These are phyloP conservation scores for Dendrocincla tyrannina DNA, from an alignment of 2,797 vertebrate species.

Conservation along the genomic window DNA sequence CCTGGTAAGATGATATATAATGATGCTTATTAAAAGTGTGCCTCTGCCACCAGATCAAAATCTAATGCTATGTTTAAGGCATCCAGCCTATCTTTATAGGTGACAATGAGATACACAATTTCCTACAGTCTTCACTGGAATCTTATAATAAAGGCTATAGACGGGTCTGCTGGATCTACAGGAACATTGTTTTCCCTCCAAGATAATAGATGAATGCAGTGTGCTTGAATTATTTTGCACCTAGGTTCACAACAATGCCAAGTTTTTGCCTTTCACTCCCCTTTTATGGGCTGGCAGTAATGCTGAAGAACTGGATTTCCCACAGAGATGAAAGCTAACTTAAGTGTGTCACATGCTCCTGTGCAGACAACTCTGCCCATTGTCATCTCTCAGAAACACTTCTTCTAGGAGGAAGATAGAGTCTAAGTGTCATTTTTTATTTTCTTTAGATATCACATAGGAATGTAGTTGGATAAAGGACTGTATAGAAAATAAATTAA, in stretches of 20 bases:
- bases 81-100: not conserved
- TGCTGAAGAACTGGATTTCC: not conserved
- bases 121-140: not conserved
- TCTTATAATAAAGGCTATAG: not conserved
- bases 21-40: not conserved
- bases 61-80: not conserved
- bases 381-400: not conserved
- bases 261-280: not conserved
- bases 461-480: not conserved
- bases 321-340: not conserved
- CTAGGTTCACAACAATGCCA: not conserved
- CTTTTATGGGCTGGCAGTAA: not conserved
- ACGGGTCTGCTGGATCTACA: not conserved
- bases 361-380: not conserved
- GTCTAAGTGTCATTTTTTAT: not conserved
- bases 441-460: not conserved
- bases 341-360: not conserved
- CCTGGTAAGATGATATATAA: not conserved
- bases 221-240: not conserved
- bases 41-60: not conserved
- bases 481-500: not conserved
- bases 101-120: not conserved
- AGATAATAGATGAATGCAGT: not conserved
- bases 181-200: not conserved
- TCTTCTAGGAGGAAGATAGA: not conserved